These are phyloP conservation scores for Papilio protenor DNA, from an alignment of 2,888 invertebrate species.

Conservation along the genomic window DNA sequence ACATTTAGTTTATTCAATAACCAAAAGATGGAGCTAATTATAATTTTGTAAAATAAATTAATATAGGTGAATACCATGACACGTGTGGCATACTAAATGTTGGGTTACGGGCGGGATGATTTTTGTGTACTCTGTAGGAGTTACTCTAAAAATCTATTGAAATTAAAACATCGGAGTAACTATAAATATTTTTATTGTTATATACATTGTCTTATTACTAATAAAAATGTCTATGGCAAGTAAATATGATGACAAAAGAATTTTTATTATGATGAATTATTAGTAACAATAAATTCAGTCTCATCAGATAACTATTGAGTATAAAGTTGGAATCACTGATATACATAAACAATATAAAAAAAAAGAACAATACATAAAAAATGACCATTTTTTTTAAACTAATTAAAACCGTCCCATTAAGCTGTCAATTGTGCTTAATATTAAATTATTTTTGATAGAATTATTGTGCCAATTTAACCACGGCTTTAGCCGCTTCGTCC, in stretches of 20 bases:
- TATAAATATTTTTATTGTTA: conserved; percentile 9
- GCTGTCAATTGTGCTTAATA: conserved; percentile 6
- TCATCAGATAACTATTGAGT: conserved; percentile 26
- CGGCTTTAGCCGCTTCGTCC: conserved; percentile 96
- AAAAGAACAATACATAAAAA: not conserved
- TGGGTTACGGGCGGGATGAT: too few relatives aligned
- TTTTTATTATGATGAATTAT: conserved; percentile 6
- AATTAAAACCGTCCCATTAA: not conserved
- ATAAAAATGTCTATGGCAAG: not conserved
- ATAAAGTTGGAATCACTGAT: not conserved
- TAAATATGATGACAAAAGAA: conserved; percentile 4
- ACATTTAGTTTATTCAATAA: too few relatives aligned
- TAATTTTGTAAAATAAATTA: too few relatives aligned
- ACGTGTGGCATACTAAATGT: too few relatives aligned
- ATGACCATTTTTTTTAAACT: not conserved
- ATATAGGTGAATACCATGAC: too few relatives aligned
- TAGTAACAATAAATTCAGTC: conserved; percentile 39
- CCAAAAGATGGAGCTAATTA: too few relatives aligned
- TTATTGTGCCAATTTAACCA: conserved; percentile 84
- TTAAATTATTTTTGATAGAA: not conserved
- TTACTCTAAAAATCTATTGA: not conserved
- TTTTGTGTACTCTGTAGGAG: too few relatives aligned
- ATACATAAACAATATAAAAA: not conserved
- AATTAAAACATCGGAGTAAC: conserved; percentile 9
- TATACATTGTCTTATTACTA: not conserved